These are phyloP conservation scores for Drosophila seclusa DNA, from an alignment of 2,888 invertebrate genomes.

Conservation along the genomic window DNA sequence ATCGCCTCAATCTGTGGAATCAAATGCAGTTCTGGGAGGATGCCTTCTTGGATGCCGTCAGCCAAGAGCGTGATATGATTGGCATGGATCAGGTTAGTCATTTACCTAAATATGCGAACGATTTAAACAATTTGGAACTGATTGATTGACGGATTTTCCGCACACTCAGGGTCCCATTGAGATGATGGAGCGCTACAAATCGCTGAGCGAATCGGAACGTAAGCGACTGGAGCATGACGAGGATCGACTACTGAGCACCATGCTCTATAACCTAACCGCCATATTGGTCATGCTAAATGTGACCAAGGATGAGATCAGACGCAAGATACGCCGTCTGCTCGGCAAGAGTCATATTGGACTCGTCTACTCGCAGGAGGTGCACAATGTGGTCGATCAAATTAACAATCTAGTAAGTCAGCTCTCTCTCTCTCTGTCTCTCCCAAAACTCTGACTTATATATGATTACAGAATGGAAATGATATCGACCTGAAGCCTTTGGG, in stretches of 20 bases:
- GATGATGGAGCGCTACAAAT: constrained; percentile 99
- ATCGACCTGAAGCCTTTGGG: constrained; percentile 98
- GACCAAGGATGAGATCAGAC: constrained; percentile 92
- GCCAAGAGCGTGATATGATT: constrained; percentile 98
- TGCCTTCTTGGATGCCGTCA: constrained; percentile 98
- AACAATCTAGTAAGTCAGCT: constrained; percentile 93
- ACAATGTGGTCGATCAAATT: constrained; percentile 97
- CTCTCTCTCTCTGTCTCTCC: neutral
- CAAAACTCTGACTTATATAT: neutral
- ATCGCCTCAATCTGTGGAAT: constrained; percentile 95
- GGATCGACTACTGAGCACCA: constrained; percentile 96
- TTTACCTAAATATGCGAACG: neutral
- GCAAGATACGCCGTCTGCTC: constrained; percentile 94
- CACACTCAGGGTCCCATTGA: constrained; percentile 92
- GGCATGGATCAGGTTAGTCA: constrained; percentile 96
- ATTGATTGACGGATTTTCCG: neutral
- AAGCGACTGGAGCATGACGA: constrained; percentile 99
- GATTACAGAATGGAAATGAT: constrained; percentile 95
- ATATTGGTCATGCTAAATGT: constrained; percentile 97
- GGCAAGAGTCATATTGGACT: constrained; percentile 99
- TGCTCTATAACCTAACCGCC: constrained; percentile 98
- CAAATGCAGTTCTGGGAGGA: constrained; percentile 99
- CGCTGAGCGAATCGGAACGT: constrained; percentile 95
- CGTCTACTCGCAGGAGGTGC: constrained; percentile 98
- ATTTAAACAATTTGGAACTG: neutral